Conservation (phyloP, 1,140 invertebrate species). For the Hetaerina americana region DNA sequence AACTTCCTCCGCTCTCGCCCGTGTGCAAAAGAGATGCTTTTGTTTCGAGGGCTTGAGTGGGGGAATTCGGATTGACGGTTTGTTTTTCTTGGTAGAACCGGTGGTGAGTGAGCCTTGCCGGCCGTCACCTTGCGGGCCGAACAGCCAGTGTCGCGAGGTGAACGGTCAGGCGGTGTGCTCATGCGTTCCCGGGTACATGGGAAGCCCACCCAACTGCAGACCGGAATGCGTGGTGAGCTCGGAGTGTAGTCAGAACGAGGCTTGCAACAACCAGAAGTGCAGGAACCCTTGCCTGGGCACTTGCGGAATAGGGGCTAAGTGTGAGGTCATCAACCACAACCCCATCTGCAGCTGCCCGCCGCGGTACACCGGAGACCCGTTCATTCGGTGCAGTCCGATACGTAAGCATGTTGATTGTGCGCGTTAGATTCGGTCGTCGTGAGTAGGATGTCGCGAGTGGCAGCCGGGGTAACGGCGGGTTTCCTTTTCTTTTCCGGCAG, state of each 20-base stretch:
- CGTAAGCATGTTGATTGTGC: constrained; percentile 27
- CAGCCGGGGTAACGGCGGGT: not conserved
- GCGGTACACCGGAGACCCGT: constrained; percentile 47
- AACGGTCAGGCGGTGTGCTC: constrained; percentile 44
- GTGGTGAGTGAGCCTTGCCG: constrained; percentile 20
- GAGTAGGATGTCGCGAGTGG: not conserved
- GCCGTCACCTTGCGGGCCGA: constrained; percentile 45
- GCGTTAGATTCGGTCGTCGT: not conserved
- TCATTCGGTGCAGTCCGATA: constrained; percentile 37
- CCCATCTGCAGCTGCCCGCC: constrained; percentile 47
- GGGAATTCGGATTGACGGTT: constrained; percentile 16
- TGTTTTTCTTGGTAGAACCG: constrained; percentile 18
- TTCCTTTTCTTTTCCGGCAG: constrained; percentile 11
- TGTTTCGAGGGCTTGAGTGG: constrained; percentile 20
- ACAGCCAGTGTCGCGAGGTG: constrained; percentile 55
- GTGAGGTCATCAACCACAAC: constrained; percentile 47
- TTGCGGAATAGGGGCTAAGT: constrained; percentile 47
- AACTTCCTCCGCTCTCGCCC: constrained; percentile 14
- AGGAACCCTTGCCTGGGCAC: constrained; percentile 45
- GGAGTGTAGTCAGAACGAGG: constrained; percentile 38
- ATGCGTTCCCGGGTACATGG: constrained; percentile 44
- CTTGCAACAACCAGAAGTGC: constrained; percentile 46
- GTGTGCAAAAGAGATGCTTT: constrained; percentile 11
- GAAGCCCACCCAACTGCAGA: constrained; percentile 44
- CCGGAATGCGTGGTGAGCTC: constrained; percentile 43